Evolutionary conservation across 2,113 vertebrate genomes (phyloP).

Genomic region (Phrynocephalus versicolor): DNA sequence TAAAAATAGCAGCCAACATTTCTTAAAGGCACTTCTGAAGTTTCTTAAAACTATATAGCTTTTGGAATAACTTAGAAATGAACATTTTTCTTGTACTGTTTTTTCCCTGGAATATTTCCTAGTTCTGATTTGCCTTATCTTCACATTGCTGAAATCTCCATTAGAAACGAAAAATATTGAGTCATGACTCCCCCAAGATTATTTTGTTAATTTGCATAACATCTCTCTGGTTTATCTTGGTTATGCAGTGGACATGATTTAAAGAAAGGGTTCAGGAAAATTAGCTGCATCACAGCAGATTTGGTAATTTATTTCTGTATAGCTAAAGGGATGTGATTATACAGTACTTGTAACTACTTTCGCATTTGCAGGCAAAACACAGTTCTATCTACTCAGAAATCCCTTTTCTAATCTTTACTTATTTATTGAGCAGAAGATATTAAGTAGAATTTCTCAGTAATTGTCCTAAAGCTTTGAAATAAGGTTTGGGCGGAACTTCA

Average conservation of each 20-base stretch:
- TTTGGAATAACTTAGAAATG: background rate
- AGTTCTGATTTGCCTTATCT: background rate
- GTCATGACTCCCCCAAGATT: background rate
- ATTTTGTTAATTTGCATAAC: constrained; percentile 47
- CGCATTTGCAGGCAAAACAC: background rate
- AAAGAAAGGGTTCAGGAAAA: constrained; percentile 5
- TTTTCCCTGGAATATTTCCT: background rate
- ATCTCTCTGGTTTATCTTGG: constrained; percentile 29
- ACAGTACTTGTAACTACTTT: background rate
- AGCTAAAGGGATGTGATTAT: background rate
- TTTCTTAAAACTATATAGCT: background rate
- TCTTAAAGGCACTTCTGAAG: background rate
- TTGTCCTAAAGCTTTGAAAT: background rate
- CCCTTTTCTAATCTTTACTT: background rate
- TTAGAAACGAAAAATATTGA: background rate
- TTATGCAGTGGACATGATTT: constrained; percentile 18
- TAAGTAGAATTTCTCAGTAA: background rate
- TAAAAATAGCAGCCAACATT: background rate
- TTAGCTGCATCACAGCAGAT: background rate
- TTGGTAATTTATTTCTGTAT: background rate
- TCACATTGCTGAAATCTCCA: background rate
- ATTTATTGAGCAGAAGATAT: background rate
- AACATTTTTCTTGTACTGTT: background rate
- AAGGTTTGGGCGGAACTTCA: background rate
- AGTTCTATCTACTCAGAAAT: background rate